These are phyloP conservation scores for Ophion costatus DNA, from an alignment of 2,888 invertebrate genomes.

Conservation along the genomic window DNA sequence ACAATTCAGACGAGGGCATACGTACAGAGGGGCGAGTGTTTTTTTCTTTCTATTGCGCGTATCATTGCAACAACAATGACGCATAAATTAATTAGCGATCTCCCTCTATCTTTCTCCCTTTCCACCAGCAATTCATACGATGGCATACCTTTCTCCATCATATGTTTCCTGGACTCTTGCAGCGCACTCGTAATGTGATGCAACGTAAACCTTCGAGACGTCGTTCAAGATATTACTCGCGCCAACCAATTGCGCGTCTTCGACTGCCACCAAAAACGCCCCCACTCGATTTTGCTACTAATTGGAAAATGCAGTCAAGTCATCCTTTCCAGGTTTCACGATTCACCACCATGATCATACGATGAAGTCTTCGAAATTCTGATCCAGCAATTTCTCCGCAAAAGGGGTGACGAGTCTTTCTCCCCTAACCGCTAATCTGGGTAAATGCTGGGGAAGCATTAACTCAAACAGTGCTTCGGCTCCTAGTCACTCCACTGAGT, in stretches of 20 bases:
- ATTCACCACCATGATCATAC: not conserved
- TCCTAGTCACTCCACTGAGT: not conserved
- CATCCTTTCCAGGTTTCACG: not conserved
- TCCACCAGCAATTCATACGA: conserved; percentile 22
- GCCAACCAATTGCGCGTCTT: not conserved
- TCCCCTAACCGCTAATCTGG: not conserved
- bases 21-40: not conserved
- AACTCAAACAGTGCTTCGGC: not conserved
- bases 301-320: not conserved
- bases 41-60: conserved; percentile 39
- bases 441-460: not conserved
- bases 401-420: not conserved
- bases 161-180: conserved; percentile 19
- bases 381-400: not conserved
- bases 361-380: not conserved
- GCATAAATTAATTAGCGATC: conserved; percentile 62
- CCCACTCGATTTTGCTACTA: not conserved
- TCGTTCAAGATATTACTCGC: not conserved
- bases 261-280: not conserved
- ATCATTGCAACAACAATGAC: conserved; percentile 59
- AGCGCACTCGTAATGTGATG: not conserved
- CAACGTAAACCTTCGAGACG: not conserved
- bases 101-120: not conserved
- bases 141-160: conserved; percentile 9
- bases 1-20: too few relatives aligned